Evolutionary conservation across 1,140 invertebrate species (phyloP).

Genomic region (Drosophila repletoides): DNA sequence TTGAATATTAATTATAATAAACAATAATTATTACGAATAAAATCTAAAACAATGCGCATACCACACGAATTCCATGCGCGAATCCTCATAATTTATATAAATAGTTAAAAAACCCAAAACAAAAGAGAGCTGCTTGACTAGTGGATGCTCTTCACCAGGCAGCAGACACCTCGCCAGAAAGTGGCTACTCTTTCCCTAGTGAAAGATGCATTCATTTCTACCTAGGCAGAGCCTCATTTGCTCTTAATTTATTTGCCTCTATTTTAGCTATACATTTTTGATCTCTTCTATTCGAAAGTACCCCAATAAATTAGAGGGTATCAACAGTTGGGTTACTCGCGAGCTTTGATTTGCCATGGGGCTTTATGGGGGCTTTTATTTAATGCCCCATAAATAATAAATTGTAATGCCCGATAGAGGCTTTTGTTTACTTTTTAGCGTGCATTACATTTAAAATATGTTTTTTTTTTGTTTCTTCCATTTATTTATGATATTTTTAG

Average conservation of each 20-base stretch:
- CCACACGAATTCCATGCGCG: slow-evolving; percentile 11
- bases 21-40: slow-evolving; percentile 57
- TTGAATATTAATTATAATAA: slow-evolving; percentile 70
- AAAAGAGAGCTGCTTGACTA: background rate
- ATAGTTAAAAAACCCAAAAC: background rate
- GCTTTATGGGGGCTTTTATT: slow-evolving; percentile 60
- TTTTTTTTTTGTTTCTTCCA: no score
- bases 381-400: slow-evolving; percentile 72
- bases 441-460: slow-evolving; percentile 76
- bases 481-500: slow-evolving; percentile 62
- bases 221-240: no score
- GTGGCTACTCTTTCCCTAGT: no score
- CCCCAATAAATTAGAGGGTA: no score
- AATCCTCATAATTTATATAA: slow-evolving; percentile 10
- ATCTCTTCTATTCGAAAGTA: no score
- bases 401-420: slow-evolving; percentile 13
- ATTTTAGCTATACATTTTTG: no score
- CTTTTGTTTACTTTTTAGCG: slow-evolving; percentile 62
- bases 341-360: background rate
- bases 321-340: background rate
- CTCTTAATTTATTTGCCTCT: no score
- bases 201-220: no score
- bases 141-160: background rate
- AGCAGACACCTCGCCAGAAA: no score
- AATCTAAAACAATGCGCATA: slow-evolving; percentile 40